Base-by-base conservation (phyloP, 2,113 vertebrate genomes). In the Sinocyclocheilus anophthalmus region DNA sequence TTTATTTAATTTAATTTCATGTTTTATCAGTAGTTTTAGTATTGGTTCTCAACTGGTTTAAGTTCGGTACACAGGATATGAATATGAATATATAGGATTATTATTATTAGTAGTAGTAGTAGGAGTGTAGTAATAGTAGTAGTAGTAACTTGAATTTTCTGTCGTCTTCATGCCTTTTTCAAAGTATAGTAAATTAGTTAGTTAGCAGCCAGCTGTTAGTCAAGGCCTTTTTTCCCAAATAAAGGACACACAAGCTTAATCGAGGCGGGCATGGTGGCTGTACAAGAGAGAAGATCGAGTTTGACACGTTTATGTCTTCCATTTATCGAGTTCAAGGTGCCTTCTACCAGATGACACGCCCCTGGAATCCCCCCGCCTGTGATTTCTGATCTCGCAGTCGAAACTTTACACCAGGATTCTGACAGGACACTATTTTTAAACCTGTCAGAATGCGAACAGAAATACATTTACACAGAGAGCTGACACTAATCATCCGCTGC, bases 341-440 rank as follows among this genome's bases (percentile, higher is more conserved):
- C 70, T 67, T 69, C 42, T 55, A 61, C 8, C 53, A 57, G n/a
- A 24, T 69, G 70, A 50, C 57, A 6, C 48, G 48, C 63, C 73
- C 37, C 70, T 48, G 70, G 57, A 57, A 82, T n/a, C n/a, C n/a
- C 70, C 67, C 12, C 1, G 33, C n/a, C n/a, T 72, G 50, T 79
- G 75, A 84, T 87, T 83, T 78, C 75, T 42, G 20, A n/a, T 45
- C 53, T 18, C 48, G 5, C 14, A 12, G 33, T 53, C 63, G 57
- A 77, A 87, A 72, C n/a, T n/a, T 87, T 78, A 84, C 63, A 76
- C 45, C 45, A 14, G n/a, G 22, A 45, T 42, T 59, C 80, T 83
- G 81, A 72, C 50, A 77, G 61, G 39, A 39, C 24, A 26, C 63
- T n/a, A 18, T 83, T 48, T 10, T 48, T 55, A 6, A 61, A 69